Conservation (phyloP, 2,888 invertebrate genomes). For the Zootermopsis nevadensis region DNA sequence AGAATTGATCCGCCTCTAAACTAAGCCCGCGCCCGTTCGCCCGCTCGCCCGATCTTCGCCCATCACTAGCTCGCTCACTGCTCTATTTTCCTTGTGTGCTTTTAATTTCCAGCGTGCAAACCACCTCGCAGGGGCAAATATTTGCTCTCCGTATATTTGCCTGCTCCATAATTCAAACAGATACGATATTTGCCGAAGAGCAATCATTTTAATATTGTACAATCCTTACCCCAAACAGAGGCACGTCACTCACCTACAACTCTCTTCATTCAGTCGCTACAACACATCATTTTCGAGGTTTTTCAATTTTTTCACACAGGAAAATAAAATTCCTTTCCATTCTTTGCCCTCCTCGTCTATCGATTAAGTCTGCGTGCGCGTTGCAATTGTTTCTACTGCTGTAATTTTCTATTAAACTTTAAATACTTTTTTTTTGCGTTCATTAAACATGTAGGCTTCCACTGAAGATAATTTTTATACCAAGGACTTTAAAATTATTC, state of each 20-base stretch:
- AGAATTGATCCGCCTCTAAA: constrained; percentile 32
- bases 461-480: neutral
- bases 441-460: neutral
- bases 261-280: constrained; percentile 8
- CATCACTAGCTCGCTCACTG: constrained; percentile 58
- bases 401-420: constrained; percentile 34
- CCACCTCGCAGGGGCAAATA: constrained; percentile 70
- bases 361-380: neutral
- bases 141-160: constrained; percentile 73
- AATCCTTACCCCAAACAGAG: constrained; percentile 56
- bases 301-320: constrained; percentile 19
- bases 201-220: constrained; percentile 73
- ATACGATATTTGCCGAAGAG: constrained; percentile 73
- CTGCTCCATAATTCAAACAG: constrained; percentile 73
- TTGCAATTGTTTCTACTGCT: constrained; percentile 4
- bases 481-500: too few relatives aligned
- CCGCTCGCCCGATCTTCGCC: constrained; percentile 21
- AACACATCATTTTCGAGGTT: constrained; percentile 31
- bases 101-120: constrained; percentile 75
- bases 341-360: neutral
- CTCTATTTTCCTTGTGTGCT: constrained; percentile 74
- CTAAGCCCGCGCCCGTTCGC: constrained; percentile 24
- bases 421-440: constrained; percentile 29
- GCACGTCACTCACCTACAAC: constrained; percentile 44
- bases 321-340: constrained; percentile 38